Base-by-base conservation (phyloP, 2,797 vertebrate genomes). In the Oreochromis grahami region DNA sequence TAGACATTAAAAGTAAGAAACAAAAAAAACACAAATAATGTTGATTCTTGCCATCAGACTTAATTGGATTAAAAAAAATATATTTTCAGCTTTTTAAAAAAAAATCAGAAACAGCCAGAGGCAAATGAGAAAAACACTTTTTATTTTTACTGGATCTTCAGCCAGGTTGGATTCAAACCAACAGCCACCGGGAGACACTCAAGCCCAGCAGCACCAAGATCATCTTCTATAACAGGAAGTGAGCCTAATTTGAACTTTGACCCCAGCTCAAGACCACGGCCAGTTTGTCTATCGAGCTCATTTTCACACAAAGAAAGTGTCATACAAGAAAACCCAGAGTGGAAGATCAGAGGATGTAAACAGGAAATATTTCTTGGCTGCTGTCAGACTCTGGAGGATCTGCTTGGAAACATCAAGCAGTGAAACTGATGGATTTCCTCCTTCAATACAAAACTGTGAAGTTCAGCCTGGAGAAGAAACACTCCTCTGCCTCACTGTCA, bases 111-210 rank as follows among this genome's bases (percentile, higher is more conserved):
- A 17, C 3, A 17, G 5, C 26, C 14, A 58, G 56, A 34, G 2
- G 56, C 11, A 53, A 53, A 53, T 53, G 21, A 53, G 11, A 13
- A 53, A 53, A 53, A 58, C 14, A 55, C 51, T 26, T 26, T 55
- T 55, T 26, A 8, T 55, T 14, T 55, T 55, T 55, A 5, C 55
- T 56, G 26, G 26, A 56, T 56, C 14, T 56, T 56, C 26, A 56
- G 4, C 9, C 8, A 56, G 8, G 8, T 29, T 51, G 10, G n/a
- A 21, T 52, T 52, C 29, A 60, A 60, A 60, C 29, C 29, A 60
- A 2, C 15, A 60, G 0, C 56, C 56, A 60, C 56, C 0, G 0
- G 29, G 0, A 4, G 56, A 60, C 17, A 13, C 52, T 53, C 6
- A 0, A 11, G 52, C 6, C 52, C 21, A 53, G 21, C 52, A 53